phyloP scores from a whole-genome alignment of 1,140 invertebrate species.

The Drosophila lacertosa region DNA sequence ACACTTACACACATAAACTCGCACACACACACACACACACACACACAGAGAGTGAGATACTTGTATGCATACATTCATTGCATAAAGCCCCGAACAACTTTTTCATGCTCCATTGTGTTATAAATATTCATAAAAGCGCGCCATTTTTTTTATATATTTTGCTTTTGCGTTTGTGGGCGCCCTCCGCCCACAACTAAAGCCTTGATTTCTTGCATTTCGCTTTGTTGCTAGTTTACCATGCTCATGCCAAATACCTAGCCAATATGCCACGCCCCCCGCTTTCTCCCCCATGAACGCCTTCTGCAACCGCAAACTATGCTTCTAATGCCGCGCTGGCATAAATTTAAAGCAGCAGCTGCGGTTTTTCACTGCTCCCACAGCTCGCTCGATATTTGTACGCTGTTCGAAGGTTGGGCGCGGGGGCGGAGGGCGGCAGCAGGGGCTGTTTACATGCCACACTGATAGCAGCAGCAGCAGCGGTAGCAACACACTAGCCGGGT shows the following conservation, averaged over 20 bases:
- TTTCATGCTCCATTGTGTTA: slow-evolving; percentile 78
- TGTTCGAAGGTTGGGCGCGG: too few species aligned
- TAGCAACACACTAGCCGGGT: slow-evolving; percentile 45
- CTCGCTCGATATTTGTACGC: slow-evolving; percentile 28
- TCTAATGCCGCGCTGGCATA: slow-evolving; percentile 76
- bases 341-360: slow-evolving; percentile 80
- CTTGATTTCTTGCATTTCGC: slow-evolving; percentile 74
- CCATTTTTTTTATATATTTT: slow-evolving; percentile 47
- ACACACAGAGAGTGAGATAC: slow-evolving; percentile 10
- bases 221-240: slow-evolving; percentile 32
- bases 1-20: background rate
- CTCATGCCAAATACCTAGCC: slow-evolving; percentile 64
- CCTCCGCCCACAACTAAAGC: slow-evolving; percentile 66
- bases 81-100: slow-evolving; percentile 56
- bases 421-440: background rate
- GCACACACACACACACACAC: background rate
- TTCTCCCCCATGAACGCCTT: slow-evolving; percentile 19
- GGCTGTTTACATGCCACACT: slow-evolving; percentile 25
- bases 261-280: slow-evolving; percentile 47
- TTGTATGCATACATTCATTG: slow-evolving; percentile 29
- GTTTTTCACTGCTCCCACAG: slow-evolving; percentile 56
- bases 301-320: slow-evolving; percentile 71
- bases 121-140: slow-evolving; percentile 77
- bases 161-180: slow-evolving; percentile 18
- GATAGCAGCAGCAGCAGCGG: slow-evolving; percentile 19